Base-by-base conservation (phyloP, 2,113 vertebrate species). In the Rousettus leschenaultii region DNA sequence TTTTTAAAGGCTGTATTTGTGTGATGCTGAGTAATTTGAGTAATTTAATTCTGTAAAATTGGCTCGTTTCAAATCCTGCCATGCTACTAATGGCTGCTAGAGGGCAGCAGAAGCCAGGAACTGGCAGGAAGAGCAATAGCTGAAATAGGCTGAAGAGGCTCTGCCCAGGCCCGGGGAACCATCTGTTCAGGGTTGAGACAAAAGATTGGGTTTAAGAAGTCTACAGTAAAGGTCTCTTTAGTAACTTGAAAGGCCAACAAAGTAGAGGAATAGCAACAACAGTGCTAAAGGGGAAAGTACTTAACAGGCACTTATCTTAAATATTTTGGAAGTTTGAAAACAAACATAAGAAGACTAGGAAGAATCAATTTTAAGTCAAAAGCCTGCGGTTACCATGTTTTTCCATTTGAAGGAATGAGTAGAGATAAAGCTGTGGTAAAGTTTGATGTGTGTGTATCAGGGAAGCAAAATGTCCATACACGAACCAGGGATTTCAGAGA, bases 71-170 rank as follows among this genome's bases (percentile, higher is more conserved):
- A 40, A 63, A 30, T 89, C 59, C 61, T 97, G 97, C 66, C 82
- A 61, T 94, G n/a, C 73, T 91, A 35, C 95, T 86, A 75, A 40
- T 84, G 95, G 30, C 53, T 98, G 74, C 97, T 95, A 98, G 97
- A 97, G 97, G 97, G 97, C 97, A 98, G 97, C 95, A 98, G 93
- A 98, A 96, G 68, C 96, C 91, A 97, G 90, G 86, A 74, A 86
- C 97, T 96, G 83, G 21, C n/a, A 74, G 26, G 43, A 14, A 70
- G 88, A 86, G 45, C 71, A 73, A 7, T 7, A 13, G 9, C 33
- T 43, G 68, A 26, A 86, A 35, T 35, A 63, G 53, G 4, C 24
- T 30, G 55, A 65, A 71, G 92, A 40, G 15, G 48, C 70, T 91
- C 59, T 91, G 33, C 43, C 33, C 53, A 51, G 33, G 12, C 22